Evolutionary conservation across 1,140 invertebrate species (phyloP), one percentile per base, ranked within the genome.

Genomic region (Teleogryllus occipitalis): DNA sequence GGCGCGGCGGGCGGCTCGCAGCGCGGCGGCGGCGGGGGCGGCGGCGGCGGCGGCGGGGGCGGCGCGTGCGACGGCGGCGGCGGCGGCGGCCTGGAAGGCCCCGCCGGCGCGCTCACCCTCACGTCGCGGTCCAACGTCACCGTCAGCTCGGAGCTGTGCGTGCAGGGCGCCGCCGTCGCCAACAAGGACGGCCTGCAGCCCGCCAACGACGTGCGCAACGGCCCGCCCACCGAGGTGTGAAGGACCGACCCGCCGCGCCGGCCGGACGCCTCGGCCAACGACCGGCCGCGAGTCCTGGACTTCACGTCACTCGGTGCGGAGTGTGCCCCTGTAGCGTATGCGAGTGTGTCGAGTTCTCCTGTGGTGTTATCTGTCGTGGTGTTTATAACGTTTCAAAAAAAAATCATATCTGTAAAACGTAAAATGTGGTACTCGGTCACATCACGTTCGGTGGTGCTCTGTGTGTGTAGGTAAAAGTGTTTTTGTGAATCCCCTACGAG

Each of bases 121-220:
- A 89, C 88, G 0, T 89, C 89, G 0, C 83, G 89, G 18, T 88
- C 88, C 0, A 90, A 89, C 83, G 88, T 88, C 22, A 88, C 88
- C 7, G 82, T 86, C 10, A 85, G 84, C 7, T 86, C 82, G 21
- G 88, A 89, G 54, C 54, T 65, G 10, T 65, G 54, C 54, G 54
- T 65, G 10, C 54, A 65, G 18, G 54, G 54, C 10, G 10, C 54
- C 10, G 54, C 54, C 54, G 54, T 65, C 54, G 7, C 54, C 10
- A 14, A 10, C 54, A 65, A 65, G 54, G 18, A 18, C 54, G 54
- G 18, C 18, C 18, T 65, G 54, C 54, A 65, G 54, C 18, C 54
- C 0, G 27, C 27, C 27, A 39, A 39, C 27, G 54, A 65, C 54
- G 10, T 18, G 18, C 54, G 54, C 10, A 65, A 65, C 54, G 54